phyloP scores from a whole-genome alignment of 2,113 vertebrate genomes.

The Notothenia rossii region DNA sequence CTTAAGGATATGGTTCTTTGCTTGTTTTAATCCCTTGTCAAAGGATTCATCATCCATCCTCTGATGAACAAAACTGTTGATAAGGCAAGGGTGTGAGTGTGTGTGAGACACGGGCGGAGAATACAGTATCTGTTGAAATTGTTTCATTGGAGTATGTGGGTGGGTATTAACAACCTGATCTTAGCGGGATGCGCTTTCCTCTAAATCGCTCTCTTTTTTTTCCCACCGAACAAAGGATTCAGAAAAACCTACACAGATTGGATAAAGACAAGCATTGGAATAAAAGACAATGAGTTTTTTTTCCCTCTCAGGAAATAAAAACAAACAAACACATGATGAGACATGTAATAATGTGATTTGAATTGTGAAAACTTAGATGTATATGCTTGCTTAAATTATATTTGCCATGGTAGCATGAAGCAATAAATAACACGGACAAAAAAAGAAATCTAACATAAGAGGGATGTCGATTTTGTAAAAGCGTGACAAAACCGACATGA shows the following conservation, averaged over 20 bases:
- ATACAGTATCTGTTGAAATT: conserved; percentile 79
- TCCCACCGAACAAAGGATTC: conserved; percentile 79
- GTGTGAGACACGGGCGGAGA: conserved; percentile 56
- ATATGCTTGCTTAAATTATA: conserved; percentile 60
- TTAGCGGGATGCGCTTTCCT: conserved; percentile 80
- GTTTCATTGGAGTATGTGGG: conserved; percentile 84
- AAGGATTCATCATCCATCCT: conserved; percentile 74
- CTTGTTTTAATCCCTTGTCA: conserved; percentile 79
- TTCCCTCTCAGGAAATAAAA: conserved; percentile 38
- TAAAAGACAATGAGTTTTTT: conserved; percentile 67
- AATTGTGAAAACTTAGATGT: conserved; percentile 69
- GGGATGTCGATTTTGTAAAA: conserved; percentile 65
- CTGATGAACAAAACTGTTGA: conserved; percentile 71
- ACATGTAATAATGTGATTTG: conserved; percentile 71
- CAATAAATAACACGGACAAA: conserved; percentile 20
- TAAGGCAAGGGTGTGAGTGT: conserved; percentile 63
- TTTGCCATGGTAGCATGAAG: conserved; percentile 63
- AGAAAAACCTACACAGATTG: conserved; percentile 85
- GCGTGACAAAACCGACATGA: conserved; percentile 80
- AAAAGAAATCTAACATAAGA: conserved; percentile 43
- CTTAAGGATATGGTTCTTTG: conserved; percentile 64
- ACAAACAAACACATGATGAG: conserved; percentile 49
- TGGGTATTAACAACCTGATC: conserved; percentile 87
- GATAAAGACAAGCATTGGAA: conserved; percentile 82
- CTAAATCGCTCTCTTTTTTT: conserved; percentile 76